phyloP scores from a whole-genome alignment of 1,140 invertebrate genomes.

The Drosophila leontia region DNA sequence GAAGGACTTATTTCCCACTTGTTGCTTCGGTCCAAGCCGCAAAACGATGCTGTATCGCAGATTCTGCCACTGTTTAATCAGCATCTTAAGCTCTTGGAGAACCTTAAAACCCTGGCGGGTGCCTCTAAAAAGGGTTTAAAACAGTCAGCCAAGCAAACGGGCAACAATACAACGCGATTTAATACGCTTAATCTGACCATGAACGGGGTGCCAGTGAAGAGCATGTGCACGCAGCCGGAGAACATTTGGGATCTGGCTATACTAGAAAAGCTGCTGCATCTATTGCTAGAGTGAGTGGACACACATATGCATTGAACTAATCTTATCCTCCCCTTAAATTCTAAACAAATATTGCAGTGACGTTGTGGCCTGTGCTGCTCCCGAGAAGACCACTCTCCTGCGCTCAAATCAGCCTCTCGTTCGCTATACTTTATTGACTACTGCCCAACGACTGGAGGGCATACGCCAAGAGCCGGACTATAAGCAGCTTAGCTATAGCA shows the following conservation, averaged over 20 bases:
- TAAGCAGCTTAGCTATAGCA: constrained; percentile 77
- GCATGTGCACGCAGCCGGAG: constrained; percentile 60
- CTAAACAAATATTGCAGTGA: constrained; percentile 46
- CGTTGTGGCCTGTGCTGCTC: constrained; percentile 69
- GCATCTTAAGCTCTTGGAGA: constrained; percentile 61
- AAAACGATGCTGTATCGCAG: constrained; percentile 61
- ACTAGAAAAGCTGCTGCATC: constrained; percentile 64
- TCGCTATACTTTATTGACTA: constrained; percentile 66
- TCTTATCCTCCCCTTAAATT: background rate
- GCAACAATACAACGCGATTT: constrained; percentile 28
- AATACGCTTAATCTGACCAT: constrained; percentile 57
- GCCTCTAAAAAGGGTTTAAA: constrained; percentile 64
- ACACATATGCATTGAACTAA: too few species aligned
- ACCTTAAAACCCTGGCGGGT: constrained; percentile 42
- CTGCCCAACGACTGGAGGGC: constrained; percentile 51
- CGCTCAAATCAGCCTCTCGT: constrained; percentile 65
- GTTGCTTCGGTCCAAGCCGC: constrained; percentile 59
- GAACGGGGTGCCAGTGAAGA: constrained; percentile 62
- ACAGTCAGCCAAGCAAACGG: constrained; percentile 35
- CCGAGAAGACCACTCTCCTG: constrained; percentile 51
- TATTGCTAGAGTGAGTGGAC: constrained; percentile 68
- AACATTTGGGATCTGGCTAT: constrained; percentile 82
- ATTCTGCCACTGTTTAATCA: constrained; percentile 71
- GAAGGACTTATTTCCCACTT: constrained; percentile 74
- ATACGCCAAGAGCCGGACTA: constrained; percentile 76